Conservation (phyloP, 37 sponge, comb jelly and placozoan species). For the Theonella swinhoei region DNA sequence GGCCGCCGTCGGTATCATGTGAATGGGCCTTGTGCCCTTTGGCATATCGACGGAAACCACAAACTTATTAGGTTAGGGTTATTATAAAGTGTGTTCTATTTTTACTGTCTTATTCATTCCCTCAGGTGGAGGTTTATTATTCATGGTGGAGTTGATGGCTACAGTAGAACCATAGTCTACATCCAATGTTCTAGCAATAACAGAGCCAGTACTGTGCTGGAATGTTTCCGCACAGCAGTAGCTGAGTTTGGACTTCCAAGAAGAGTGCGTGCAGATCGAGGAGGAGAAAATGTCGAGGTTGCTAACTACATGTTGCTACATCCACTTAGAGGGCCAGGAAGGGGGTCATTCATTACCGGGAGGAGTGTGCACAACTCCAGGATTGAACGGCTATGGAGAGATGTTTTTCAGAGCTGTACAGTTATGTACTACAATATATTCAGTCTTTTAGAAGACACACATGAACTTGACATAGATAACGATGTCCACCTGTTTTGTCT, state of each 20-base stretch:
- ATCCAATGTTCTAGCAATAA: constrained; percentile 37
- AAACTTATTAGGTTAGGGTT: constrained; percentile 45
- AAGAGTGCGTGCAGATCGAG: constrained; percentile 50
- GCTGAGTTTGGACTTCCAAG: constrained; percentile 41
- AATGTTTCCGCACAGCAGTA: constrained; percentile 20
- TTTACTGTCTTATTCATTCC: neutral
- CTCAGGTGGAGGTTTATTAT: constrained; percentile 64
- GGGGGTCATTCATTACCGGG: constrained; percentile 42
- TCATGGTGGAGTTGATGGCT: constrained; percentile 70
- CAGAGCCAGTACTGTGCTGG: constrained; percentile 45
- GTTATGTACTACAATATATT: constrained; percentile 43
- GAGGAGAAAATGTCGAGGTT: constrained; percentile 61
- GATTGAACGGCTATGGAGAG: constrained; percentile 67
- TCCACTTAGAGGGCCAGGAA: constrained; percentile 28
- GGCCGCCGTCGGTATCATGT: constrained; percentile 43
- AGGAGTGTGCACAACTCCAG: constrained; percentile 65
- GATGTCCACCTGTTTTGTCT: constrained; percentile 39
- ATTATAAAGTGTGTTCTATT: neutral
- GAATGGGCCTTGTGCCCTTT: constrained; percentile 28
- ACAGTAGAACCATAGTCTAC: constrained; percentile 38
- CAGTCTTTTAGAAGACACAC: constrained; percentile 33
- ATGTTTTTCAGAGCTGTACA: constrained; percentile 28
- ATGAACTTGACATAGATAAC: constrained; percentile 9
- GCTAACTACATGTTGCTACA: constrained; percentile 56
- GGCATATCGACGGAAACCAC: constrained; percentile 69